Base-by-base conservation (phyloP, 2,888 invertebrate species). In the Drepanosiphum platanoidis region DNA sequence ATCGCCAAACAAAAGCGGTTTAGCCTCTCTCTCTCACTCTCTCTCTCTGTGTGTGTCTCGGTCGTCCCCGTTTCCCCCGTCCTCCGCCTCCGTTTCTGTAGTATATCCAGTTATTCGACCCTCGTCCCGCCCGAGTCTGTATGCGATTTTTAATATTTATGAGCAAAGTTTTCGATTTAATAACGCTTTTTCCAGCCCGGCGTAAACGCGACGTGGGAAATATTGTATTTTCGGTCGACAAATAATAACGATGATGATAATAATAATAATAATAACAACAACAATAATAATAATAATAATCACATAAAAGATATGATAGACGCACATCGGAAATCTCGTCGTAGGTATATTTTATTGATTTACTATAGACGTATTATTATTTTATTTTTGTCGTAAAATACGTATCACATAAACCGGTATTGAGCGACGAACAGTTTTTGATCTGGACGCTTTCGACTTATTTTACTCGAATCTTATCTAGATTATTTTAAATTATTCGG, bases 141-240 rank as follows among this genome's bases (percentile, higher is more conserved):
- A 39, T 39, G 39, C 75, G 77, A 84, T 84, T 84, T 84, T 84
- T 84, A 77, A 84, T 84, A 84, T 84, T 84, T 84, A 84, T 58
- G 84, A 77, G 84, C 52, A 52, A 84, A 84, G 68, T 84, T 84
- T 84, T 84, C 84, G 75, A 77, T 84, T 84, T 84, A 84, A 84
- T 84, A 77, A 84, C 84, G 84, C 84, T 68, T 70, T 77, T 77
- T 68, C 68, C 58, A 39, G 52, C 68, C 52, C 34, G 39, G 66
- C 70, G 68, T 68, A 75, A 77, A 83, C 32, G 52, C 36, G 68
- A 77, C 68, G 77, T 34, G 58, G 58, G 58, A 84, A 84, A 84
- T 70, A 77, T 77, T 77, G 46, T 84, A 66, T 46, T 75, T 77
- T 68, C n/a, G 58, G 34, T 39, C 30, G 32, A 39, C 39, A 84